Evolutionary conservation across 2,888 invertebrate genomes (phyloP).

Genomic region (Dolomedes plantarius): DNA sequence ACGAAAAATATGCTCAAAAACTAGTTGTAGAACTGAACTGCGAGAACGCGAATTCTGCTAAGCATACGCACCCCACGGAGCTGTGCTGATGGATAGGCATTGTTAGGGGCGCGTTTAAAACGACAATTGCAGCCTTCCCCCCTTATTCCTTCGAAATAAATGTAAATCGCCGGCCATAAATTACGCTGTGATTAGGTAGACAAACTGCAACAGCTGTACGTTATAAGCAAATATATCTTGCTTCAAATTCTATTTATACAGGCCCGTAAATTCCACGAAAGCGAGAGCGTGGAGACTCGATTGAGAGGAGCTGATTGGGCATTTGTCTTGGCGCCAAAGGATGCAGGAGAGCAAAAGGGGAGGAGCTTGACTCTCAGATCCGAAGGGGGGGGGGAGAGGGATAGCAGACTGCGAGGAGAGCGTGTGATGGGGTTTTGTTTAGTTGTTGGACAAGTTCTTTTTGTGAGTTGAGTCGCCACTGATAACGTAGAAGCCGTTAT

Average conservation of each 20-base stretch:
- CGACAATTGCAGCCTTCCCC: slow-evolving; percentile 67
- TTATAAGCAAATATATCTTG: slow-evolving; percentile 72
- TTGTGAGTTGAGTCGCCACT: slow-evolving; percentile 5
- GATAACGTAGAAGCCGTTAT: background rate
- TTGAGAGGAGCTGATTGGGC: slow-evolving; percentile 67
- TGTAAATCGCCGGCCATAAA: slow-evolving; percentile 71
- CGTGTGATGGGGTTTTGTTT: background rate
- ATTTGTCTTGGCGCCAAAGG: slow-evolving; percentile 70
- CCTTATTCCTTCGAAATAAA: slow-evolving; percentile 61
- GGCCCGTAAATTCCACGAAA: slow-evolving; percentile 60
- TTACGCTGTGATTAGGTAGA: slow-evolving; percentile 71
- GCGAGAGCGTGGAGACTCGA: slow-evolving; percentile 46
- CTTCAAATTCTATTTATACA: slow-evolving; percentile 72
- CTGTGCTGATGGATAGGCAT: slow-evolving; percentile 68
- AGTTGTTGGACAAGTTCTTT: slow-evolving; percentile 8
- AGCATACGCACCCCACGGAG: slow-evolving; percentile 47
- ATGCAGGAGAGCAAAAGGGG: slow-evolving; percentile 32
- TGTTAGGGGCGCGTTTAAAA: slow-evolving; percentile 70
- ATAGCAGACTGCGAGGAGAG: slow-evolving; percentile 27
- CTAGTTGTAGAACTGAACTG: slow-evolving; percentile 5
- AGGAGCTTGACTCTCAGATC: slow-evolving; percentile 29
- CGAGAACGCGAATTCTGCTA: slow-evolving; percentile 16
- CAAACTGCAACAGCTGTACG: slow-evolving; percentile 72
- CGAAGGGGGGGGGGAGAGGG: background rate
- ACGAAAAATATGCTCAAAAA: background rate